Evolutionary conservation across 2,888 invertebrate genomes (phyloP), one percentile per base, ranked within the genome.

Genomic region (Apoda limacodes): DNA sequence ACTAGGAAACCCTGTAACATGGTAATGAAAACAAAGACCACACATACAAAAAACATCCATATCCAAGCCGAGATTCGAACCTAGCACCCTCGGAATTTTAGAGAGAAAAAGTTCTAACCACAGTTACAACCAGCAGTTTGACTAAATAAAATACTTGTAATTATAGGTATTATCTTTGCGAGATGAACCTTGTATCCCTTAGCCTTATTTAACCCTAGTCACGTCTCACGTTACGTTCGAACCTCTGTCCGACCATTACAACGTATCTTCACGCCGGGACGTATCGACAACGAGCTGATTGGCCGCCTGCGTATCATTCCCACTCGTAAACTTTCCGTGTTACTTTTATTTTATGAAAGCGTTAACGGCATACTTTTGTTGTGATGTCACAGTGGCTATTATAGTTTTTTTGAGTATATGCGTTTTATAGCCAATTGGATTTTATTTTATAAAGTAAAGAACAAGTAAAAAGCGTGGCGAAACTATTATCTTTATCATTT

Each of bases 391-490:
- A 44, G 47, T 59, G 45, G 40, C 53, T 42, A 55, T 59, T 50
- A 60, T 52, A 49, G 44, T 42, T 58, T 58, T 63, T 60, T 53
- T 40, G 50, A 41, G 37, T 39, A 28, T 50, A 52, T 46, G 43
- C 46, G 42, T 51, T 40, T 43, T 37, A 46, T 48, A 43, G 42
- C 41, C 38, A 42, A 47, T 32, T 39, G 46, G 40, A 43, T 41
- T 32, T 54, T 55, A 58, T 57, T 54, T 47, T 52, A 51, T 50
- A 45, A 39, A 46, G 43, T 50, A 46, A 49, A 56, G 55, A 63
- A 78, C 76, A 78, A 48, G 74, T 60, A 57, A 76, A 76, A 72
- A 61, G 72, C 76, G 76, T 74, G 78, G 72, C 66, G 42, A 47
- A 58, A 66, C 72, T 71, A 65, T 75, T 70, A 74, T 67, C 60